Evolutionary conservation across 1,140 invertebrate species (phyloP).

Genomic region (Caerostris extrusa): DNA sequence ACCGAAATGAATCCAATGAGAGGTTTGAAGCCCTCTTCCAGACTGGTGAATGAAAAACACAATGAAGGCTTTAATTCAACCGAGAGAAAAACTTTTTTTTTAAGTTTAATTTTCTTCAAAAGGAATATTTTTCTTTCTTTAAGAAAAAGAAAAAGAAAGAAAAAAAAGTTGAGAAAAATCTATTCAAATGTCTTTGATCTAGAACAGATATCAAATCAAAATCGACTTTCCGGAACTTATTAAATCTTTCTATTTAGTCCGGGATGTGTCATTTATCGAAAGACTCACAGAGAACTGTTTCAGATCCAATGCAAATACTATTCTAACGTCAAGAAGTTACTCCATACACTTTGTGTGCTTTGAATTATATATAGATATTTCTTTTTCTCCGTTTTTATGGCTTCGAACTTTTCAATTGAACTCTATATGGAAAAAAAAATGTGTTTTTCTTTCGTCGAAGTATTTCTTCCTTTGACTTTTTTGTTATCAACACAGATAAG

Average conservation of each 20-base stretch:
- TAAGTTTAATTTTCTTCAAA: no score
- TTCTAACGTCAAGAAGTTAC: not conserved
- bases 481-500: not conserved
- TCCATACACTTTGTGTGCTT: not conserved
- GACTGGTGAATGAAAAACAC: no score
- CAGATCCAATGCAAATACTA: conserved; percentile 13
- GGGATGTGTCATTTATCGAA: not conserved
- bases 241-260: conserved; percentile 1
- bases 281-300: not conserved
- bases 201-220: not conserved
- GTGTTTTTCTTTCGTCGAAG: not conserved
- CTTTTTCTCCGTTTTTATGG: not conserved
- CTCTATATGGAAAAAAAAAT: not conserved
- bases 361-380: not conserved
- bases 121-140: not conserved
- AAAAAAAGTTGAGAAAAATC: not conserved
- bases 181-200: not conserved
- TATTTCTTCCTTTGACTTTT: not conserved
- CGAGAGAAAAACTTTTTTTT: no score
- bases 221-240: conserved; percentile 19
- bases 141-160: no score
- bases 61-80: no score
- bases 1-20: no score
- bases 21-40: no score
- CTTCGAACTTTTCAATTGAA: not conserved